Conservation (phyloP, 2,888 invertebrate species). For the Drosophila meridiana region DNA sequence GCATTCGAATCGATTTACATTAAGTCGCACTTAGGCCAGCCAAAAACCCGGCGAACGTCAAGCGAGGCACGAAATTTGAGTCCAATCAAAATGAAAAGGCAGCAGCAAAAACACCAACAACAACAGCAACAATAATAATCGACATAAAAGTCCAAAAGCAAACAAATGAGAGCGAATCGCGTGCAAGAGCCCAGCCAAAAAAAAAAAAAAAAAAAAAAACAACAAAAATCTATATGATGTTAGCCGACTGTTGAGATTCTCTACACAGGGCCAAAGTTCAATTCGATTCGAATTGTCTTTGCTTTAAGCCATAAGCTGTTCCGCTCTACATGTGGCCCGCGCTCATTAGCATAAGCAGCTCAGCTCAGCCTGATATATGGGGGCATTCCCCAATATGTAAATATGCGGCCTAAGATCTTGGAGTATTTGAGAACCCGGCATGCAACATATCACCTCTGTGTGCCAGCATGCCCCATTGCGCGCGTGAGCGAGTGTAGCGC, state of each 20-base stretch:
- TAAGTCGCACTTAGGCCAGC: constrained; percentile 60
- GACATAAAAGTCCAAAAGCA: constrained; percentile 32
- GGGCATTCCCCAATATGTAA: neutral
- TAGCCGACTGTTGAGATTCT: constrained; percentile 30
- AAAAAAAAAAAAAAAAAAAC: neutral
- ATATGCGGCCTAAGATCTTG: neutral
- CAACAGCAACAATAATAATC: constrained; percentile 20
- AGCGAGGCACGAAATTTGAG: constrained; percentile 66
- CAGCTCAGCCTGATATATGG: constrained; percentile 47
- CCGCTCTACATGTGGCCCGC: neutral
- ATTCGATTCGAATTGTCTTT: neutral
- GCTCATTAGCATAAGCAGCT: constrained; percentile 39
- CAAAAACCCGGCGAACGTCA: constrained; percentile 44
- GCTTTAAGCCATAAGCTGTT: constrained; percentile 13
- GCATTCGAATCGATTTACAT: constrained; percentile 78
- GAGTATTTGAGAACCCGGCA: neutral
- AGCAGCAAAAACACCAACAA: constrained; percentile 19
- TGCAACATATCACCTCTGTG: constrained; percentile 16
- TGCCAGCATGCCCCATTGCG: constrained; percentile 9
- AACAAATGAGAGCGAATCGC: constrained; percentile 48
- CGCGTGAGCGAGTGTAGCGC: constrained; percentile 33
- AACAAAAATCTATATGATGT: neutral
- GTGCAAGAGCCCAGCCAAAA: constrained; percentile 32
- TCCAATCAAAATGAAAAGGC: constrained; percentile 61
- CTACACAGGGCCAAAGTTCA: constrained; percentile 2